Conservation (phyloP, 2,888 invertebrate genomes). For the Notodonta ziczac region DNA sequence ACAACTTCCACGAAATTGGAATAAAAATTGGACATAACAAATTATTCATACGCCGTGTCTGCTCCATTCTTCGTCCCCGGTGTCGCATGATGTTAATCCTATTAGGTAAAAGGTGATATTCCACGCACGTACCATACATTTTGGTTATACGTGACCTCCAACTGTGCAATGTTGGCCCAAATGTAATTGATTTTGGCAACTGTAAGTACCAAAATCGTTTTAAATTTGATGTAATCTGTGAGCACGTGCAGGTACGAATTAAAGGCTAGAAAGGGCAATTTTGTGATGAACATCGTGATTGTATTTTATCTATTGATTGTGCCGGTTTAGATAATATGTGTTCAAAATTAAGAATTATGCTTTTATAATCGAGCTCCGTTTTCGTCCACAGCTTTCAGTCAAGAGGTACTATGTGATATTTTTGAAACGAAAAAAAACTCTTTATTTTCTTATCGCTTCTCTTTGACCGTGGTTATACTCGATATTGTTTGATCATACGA, state of each 20-base stretch:
- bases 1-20: constrained; percentile 2
- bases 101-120: constrained; percentile 52
- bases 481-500: too few species aligned
- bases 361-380: too few species aligned
- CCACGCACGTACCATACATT: constrained; percentile 58
- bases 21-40: constrained; percentile 14
- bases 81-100: constrained; percentile 57
- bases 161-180: constrained; percentile 41
- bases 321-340: too few species aligned
- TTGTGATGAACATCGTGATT: not conserved
- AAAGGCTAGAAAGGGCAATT: not conserved
- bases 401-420: too few species aligned
- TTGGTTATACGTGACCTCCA: constrained; percentile 56
- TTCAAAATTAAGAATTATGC: too few species aligned
- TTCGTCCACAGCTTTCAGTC: too few species aligned
- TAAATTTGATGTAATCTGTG: constrained; percentile 4
- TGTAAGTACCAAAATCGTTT: not conserved
- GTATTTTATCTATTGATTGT: too few species aligned
- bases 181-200: constrained; percentile 57
- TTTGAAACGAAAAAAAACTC: too few species aligned
- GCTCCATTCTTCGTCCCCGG: constrained; percentile 22
- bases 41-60: constrained; percentile 30
- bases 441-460: too few species aligned
- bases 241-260: not conserved
- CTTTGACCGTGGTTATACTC: too few species aligned